Evolutionary conservation across 2,113 vertebrate species (phyloP), one percentile per base, ranked within the genome.

Genomic region (Pteruthius melanotis): DNA sequence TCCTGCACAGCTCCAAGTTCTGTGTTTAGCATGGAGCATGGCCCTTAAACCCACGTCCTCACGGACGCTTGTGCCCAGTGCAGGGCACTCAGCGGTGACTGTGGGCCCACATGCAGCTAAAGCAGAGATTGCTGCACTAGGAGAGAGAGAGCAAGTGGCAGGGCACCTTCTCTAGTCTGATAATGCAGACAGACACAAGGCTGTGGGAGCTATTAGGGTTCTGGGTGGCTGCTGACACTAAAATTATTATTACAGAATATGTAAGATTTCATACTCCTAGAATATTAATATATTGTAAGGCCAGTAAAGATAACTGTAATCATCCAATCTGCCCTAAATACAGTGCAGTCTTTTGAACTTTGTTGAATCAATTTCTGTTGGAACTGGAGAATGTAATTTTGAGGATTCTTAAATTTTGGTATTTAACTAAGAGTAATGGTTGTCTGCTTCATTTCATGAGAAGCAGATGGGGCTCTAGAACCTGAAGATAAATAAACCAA

Each of bases 31-130:
- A 27, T 3, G 30, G 42, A 59, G 24, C 24, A 12, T 0, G 0
- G n/a, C 39, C 47, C 47, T 49, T 50, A 20, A 33, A 63, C 6
- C 18, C 23, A 35, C 14, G 9, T 70, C 33, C 56, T 63, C 30
- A 23, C 21, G 33, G 65, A 37, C 31, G 30, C 0, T 1, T 24
- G 31, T 78, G 42, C 23, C 42, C 57, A 39, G 2, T 13, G 10
- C 37, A 45, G 31, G 40, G 26, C 28, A 11, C 75, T 63, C 22
- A 20, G 6, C 42, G 22, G 0, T 0, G 0, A 1, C n/a, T 27
- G 1, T 20, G 37, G 45, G 21, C 19, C 19, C n/a, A 20, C 5
- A 6, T 52, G 50, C 65, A 30, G 35, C n/a, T 66, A 11, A 37
- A 79, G 42, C 28, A 45, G 39, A 28, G 56, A 15, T 24, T 49